Conservation (phyloP, 2,888 invertebrate species). For the Parasteatoda lunata region DNA sequence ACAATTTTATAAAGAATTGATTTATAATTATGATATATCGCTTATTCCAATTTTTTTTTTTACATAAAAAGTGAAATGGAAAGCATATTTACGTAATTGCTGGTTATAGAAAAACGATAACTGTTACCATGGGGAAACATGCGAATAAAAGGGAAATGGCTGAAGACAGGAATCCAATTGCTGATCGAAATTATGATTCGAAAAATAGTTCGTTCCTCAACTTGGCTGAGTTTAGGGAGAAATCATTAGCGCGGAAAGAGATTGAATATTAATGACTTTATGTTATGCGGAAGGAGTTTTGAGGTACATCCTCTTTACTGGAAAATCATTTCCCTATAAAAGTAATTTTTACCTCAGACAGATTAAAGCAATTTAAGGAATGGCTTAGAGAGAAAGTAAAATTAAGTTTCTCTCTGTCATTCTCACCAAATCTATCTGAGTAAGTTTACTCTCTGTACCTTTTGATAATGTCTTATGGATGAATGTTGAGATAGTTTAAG, state of each 20-base stretch:
- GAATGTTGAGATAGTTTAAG: too few relatives aligned
- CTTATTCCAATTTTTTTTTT: background rate
- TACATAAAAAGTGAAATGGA: background rate
- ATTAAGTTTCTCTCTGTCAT: too few relatives aligned
- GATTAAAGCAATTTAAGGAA: too few relatives aligned
- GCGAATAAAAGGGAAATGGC: background rate
- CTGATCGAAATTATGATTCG: slow-evolving; percentile 24
- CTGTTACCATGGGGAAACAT: background rate
- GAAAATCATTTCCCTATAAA: background rate
- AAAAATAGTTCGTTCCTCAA: slow-evolving; percentile 7
- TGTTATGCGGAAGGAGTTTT: background rate
- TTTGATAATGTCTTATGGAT: too few relatives aligned
- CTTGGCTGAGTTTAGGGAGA: slow-evolving; percentile 8
- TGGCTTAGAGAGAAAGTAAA: too few relatives aligned
- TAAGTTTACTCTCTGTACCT: too few relatives aligned
- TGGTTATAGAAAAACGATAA: slow-evolving; percentile 58
- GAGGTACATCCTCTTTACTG: background rate
- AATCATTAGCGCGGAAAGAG: slow-evolving; percentile 41
- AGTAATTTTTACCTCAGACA: background rate
- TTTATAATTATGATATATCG: background rate
- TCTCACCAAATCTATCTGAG: too few relatives aligned
- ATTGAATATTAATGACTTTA: slow-evolving; percentile 48
- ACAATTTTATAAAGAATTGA: background rate
- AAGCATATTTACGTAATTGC: slow-evolving; percentile 40
- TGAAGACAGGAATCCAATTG: background rate